Base-by-base conservation (phyloP, 2,113 vertebrate species). In the Glaucidium brasilianum region DNA sequence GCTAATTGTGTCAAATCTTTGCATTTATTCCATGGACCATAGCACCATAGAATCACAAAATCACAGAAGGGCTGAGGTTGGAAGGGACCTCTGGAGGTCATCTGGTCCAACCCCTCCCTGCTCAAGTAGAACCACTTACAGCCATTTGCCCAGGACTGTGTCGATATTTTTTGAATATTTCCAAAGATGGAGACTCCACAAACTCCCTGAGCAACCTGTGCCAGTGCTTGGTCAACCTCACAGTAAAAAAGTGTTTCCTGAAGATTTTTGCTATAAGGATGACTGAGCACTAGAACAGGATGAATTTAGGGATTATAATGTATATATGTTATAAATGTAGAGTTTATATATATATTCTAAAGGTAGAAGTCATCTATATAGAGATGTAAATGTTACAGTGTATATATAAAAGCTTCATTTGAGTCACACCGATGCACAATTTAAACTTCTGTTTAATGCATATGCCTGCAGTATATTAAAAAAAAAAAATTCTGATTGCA, bases 211-310 rank as follows among this genome's bases (percentile, higher is more conserved):
- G 18, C 18, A 86, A 20, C 5, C 10, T 78, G 16, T 63, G 15
- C 11, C 30, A 32, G 15, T 50, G 27, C 7, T 85, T 0, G 0
- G 25, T 35, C 35, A 47, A 3, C 0, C 1, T 15, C 6, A 32
- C 4, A 47, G 11, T 12, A 52, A 50, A 55, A 71, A 47, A 69
- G 1, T 7, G 2, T 37, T 90, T 67, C 30, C 10, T 47, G 25
- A 23, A 35, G 2, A 50, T 47, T 76, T 53, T 64, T 73, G 10
- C 3, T 20, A 2, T 43, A 15, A 79, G 19, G 4, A 23, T 67
- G 52, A 60, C 7, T 18, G 6, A 25, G 3, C 6, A 29, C 11
- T 43, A 13, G 30, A 68, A 71, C 13, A 68, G 12, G 4, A 2
- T 49, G 27, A 35, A 76, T 21, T 39, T 80, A 59, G 15, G 5